These are phyloP conservation scores for Candidula unifasciata DNA, from an alignment of 2,888 invertebrate species.

Conservation along the genomic window DNA sequence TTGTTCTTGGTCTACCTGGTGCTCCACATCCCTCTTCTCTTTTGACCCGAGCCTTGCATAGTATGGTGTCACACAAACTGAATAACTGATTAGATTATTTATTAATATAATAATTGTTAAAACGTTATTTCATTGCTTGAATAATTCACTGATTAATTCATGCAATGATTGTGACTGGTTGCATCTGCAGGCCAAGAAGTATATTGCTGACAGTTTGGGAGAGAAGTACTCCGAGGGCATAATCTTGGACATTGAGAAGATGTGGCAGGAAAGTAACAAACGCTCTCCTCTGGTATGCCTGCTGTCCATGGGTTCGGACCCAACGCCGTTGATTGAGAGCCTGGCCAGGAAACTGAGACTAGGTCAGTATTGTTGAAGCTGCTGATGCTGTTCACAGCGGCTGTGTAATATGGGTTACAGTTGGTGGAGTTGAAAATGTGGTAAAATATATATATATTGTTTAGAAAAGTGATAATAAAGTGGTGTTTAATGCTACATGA, in stretches of 20 bases:
- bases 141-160: not conserved
- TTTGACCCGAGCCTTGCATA: too few species aligned
- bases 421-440: not conserved
- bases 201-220: conserved; percentile 76
- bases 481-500: too few species aligned
- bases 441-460: not conserved
- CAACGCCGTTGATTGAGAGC: conserved; percentile 76
- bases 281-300: conserved; percentile 77
- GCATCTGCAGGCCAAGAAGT: conserved; percentile 72
- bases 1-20: too few species aligned
- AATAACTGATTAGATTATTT: too few species aligned
- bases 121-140: not conserved
- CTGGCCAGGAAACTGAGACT: conserved; percentile 77
- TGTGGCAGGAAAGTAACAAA: conserved; percentile 76
- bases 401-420: not conserved
- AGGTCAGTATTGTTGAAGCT: conserved; percentile 59
- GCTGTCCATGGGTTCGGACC: conserved; percentile 78
- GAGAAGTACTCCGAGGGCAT: conserved; percentile 77
- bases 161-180: not conserved
- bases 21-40: too few species aligned
- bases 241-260: conserved; percentile 77
- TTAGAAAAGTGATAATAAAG: too few species aligned
- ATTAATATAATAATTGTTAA: too few species aligned
- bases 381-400: not conserved
- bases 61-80: too few species aligned